Evolutionary conservation across 1,140 invertebrate species (phyloP), one percentile per base, ranked within the genome.

Genomic region (Drosophila ambigua): DNA sequence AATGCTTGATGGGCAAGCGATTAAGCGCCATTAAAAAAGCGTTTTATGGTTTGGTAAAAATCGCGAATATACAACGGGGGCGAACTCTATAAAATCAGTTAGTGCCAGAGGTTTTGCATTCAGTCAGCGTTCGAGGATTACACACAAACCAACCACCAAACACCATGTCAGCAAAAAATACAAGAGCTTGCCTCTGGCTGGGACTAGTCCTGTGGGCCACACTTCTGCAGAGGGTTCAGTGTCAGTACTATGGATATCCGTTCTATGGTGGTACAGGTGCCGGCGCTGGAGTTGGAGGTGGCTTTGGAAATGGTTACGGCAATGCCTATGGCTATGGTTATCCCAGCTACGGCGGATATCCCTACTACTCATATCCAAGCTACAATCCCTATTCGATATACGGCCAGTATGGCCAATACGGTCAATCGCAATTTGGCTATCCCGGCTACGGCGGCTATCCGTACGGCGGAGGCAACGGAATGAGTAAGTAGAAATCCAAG

Each of bases 11-110:
- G 71, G 50, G 26, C 39, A 15, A 50, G 61, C 79, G 79, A 85
- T 85, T 87, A 87, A 79, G 62, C 55, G 50, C 48, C 66, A 87
- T 87, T 87, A 88, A 87, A 87, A 88, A 75, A 87, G 55, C 55
- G 64, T 49, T 60, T 57, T 74, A 61, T 63, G 74, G 28, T 57
- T 58, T 68, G 55, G 44, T 23, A 46, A 76, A 68, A 71, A 69
- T 71, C 35, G 44, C 45, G 15, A 58, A 20, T 26, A 54, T 35
- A 69, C 20, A 9, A 5, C 45, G n/a, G 15, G 15, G 9, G 28
- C 8, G 4, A 50, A 49, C 45, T 26, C 64, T 71, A 87, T 85
- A 85, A 87, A 85, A 88, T 63, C 59, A 50, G 63, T 65, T 50
- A 48, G 28, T 46, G 16, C 44, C 52, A 43, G 26, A 26, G 16